Evolutionary conservation across 1,140 invertebrate species (phyloP).

Genomic region (Drosophila rufa): DNA sequence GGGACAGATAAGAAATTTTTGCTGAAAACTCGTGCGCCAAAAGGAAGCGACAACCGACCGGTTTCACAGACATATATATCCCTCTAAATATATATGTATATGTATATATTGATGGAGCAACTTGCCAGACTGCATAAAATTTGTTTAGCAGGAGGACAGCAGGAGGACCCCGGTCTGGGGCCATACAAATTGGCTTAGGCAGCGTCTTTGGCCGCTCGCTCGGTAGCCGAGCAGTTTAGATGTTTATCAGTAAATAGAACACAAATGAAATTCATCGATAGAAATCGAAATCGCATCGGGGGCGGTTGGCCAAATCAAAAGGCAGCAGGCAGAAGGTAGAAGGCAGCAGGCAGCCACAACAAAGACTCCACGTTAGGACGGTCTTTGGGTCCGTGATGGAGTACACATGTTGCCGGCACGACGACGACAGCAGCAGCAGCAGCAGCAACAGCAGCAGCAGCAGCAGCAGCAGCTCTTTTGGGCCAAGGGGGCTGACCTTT

Average conservation of each 20-base stretch:
- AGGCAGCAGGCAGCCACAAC: conserved; percentile 6
- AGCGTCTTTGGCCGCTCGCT: conserved; percentile 13
- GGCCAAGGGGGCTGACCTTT: conserved; percentile 67
- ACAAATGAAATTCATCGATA: conserved; percentile 84
- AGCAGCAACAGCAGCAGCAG: conserved; percentile 21
- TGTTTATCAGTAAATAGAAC: conserved; percentile 85
- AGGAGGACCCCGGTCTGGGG: conserved; percentile 1
- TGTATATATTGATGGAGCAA: conserved; percentile 50
- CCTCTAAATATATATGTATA: neutral
- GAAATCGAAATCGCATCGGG: conserved; percentile 77
- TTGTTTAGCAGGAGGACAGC: conserved; percentile 50
- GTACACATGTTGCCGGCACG: conserved; percentile 78
- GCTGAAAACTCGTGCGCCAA: conserved; percentile 81
- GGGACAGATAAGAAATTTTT: conserved; percentile 78
- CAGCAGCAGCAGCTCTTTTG: conserved; percentile 12
- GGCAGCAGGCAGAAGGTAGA: conserved; percentile 15
- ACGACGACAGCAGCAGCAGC: conserved; percentile 46
- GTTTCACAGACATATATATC: conserved; percentile 33
- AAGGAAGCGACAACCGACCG: conserved; percentile 54
- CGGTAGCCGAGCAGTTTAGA: conserved; percentile 80
- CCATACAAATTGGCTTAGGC: conserved; percentile 76
- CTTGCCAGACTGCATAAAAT: conserved; percentile 71
- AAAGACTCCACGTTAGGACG: neutral
- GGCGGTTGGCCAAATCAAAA: conserved; percentile 75
- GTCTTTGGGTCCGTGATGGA: conserved; percentile 61